A percentile compares a stretch with the other conserved stretches of the same genome.
These are phyloP conservation scores for Odontocerum albicorne DNA, from an alignment of 2,888 invertebrate species.

Conservation along the genomic window DNA sequence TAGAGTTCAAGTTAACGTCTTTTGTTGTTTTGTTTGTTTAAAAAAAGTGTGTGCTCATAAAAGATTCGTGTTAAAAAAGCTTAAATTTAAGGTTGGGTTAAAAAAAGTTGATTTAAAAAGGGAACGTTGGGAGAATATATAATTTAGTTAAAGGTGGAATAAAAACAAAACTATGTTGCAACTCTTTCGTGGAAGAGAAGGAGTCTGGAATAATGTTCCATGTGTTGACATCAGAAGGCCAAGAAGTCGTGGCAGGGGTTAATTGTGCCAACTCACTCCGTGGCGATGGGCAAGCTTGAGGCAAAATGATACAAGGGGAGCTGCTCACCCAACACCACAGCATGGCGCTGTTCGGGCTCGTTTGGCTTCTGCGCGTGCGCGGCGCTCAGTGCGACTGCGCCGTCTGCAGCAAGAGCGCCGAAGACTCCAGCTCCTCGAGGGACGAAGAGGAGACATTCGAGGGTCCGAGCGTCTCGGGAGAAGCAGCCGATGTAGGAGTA, in stretches of 20 bases:
- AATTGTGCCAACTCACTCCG: background rate
- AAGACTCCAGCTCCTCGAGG: constrained; percentile 42
- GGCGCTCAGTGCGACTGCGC: constrained; percentile 77
- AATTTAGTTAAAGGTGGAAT: too few species aligned
- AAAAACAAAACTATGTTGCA: too few species aligned
- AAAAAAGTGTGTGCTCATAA: too few species aligned
- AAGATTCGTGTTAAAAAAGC: too few species aligned
- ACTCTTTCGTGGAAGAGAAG: too few species aligned
- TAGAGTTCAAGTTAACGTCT: too few species aligned
- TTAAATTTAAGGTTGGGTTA: too few species aligned
- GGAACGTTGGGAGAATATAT: too few species aligned
- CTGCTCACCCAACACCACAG: constrained; percentile 46
- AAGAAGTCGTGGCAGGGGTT: background rate
- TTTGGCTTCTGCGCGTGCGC: constrained; percentile 80
- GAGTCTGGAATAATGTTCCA: too few species aligned
- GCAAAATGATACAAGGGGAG: constrained; percentile 21
- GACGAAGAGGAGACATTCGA: constrained; percentile 19
- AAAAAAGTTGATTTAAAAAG: too few species aligned
- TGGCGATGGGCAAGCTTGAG: constrained; percentile 18
- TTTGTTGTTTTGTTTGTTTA: too few species aligned
- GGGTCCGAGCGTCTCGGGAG: constrained; percentile 30
- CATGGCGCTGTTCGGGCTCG: constrained; percentile 87
- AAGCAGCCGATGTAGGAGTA: constrained; percentile 4
- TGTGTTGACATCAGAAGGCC: too few species aligned
- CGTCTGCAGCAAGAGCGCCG: constrained; percentile 63